Conservation (phyloP, 1,140 invertebrate species). For the Bombus turneri region DNA sequence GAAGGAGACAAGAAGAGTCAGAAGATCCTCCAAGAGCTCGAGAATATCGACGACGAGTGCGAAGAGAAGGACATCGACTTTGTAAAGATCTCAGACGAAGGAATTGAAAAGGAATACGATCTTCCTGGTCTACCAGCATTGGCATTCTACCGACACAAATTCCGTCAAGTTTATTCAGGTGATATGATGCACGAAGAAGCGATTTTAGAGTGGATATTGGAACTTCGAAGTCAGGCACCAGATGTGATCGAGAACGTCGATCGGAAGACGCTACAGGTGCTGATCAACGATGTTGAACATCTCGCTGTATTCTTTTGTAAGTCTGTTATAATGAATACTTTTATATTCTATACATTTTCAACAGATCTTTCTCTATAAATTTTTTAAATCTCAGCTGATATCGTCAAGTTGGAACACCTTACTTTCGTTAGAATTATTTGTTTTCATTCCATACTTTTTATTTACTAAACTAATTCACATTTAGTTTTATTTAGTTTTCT, state of each 20-base stretch:
- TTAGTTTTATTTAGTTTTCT: too few species aligned
- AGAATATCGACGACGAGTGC: conserved; percentile 97
- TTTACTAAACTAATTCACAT: too few species aligned
- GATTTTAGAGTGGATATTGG: conserved; percentile 94
- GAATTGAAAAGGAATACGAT: conserved; percentile 95
- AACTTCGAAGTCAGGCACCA: conserved; percentile 91
- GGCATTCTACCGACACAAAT: conserved; percentile 95
- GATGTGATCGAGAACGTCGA: conserved; percentile 97
- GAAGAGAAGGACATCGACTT: conserved; percentile 96
- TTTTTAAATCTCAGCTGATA: not conserved
- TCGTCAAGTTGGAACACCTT: not conserved
- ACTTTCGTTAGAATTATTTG: too few species aligned
- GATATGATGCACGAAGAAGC: conserved; percentile 96
- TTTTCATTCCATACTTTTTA: too few species aligned
- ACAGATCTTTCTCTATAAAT: not conserved
- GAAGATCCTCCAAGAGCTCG: conserved; percentile 94
- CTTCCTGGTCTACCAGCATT: conserved; percentile 91
- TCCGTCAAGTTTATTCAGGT: conserved; percentile 92
- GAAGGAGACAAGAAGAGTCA: conserved; percentile 95
- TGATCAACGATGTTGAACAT: conserved; percentile 95
- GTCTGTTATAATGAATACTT: conserved; percentile 68
- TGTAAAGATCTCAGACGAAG: conserved; percentile 95
- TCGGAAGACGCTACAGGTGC: conserved; percentile 92
- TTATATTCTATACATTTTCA: not conserved
- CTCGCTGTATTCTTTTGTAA: conserved; percentile 97